Conservation (phyloP, 2,113 vertebrate genomes). For the Platycercus adscitus region DNA sequence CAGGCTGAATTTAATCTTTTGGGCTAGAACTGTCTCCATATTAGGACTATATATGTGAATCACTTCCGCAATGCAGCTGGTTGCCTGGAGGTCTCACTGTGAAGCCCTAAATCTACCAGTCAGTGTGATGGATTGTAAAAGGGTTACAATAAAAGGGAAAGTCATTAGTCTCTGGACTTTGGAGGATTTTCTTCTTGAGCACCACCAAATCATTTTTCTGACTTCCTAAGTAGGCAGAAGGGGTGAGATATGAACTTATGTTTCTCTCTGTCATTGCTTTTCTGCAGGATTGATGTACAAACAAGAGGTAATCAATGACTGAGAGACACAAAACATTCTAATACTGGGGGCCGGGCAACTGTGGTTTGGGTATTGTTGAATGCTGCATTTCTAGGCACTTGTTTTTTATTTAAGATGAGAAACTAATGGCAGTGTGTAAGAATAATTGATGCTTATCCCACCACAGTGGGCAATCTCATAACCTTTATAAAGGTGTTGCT, state of each 20-base stretch:
- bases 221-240: background rate
- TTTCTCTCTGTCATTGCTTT: background rate
- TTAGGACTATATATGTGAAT: background rate
- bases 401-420: background rate
- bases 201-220: background rate
- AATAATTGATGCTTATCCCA: background rate
- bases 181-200: slow-evolving; percentile 11
- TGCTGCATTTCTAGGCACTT: background rate
- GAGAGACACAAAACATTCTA: background rate
- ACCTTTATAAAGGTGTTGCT: background rate
- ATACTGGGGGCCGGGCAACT: background rate
- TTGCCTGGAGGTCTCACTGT: background rate
- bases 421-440: background rate
- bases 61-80: background rate
- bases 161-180: background rate
- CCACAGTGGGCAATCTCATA: background rate
- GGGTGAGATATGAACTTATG: background rate
- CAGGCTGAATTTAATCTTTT: background rate
- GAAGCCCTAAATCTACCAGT: background rate
- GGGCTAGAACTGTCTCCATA: background rate
- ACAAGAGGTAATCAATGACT: slow-evolving; percentile 4
- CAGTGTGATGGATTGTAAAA: background rate
- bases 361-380: background rate
- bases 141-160: background rate
- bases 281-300: background rate